Percentiles rank a stretch among this genome's conserved stretches.
phyloP scores from a whole-genome alignment of 2,888 invertebrate genomes.

The Marasmarcha lunaedactyla region DNA sequence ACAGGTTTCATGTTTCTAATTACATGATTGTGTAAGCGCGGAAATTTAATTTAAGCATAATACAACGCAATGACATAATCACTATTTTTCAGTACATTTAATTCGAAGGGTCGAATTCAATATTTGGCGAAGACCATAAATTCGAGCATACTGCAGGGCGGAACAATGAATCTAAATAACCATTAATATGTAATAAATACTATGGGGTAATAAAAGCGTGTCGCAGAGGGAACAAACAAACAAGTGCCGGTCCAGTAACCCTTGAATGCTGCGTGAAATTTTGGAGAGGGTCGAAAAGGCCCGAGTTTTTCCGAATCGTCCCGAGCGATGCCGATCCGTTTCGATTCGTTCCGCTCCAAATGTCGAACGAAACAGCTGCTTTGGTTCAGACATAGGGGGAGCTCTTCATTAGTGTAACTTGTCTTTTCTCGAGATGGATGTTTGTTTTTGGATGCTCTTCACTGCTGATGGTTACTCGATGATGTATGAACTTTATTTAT shows the following conservation, averaged over 20 bases:
- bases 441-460: conserved; percentile 58
- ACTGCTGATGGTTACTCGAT: conserved; percentile 53
- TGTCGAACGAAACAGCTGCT: conserved; percentile 54
- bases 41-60: conserved; percentile 41
- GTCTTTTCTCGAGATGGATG: conserved; percentile 64
- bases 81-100: conserved; percentile 38
- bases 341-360: conserved; percentile 64
- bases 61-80: conserved; percentile 31
- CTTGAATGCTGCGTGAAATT: conserved; percentile 45
- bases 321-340: conserved; percentile 37
- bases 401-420: conserved; percentile 67
- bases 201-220: conserved; percentile 61
- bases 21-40: not conserved
- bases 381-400: conserved; percentile 59
- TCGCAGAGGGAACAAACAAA: conserved; percentile 61
- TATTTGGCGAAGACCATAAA: conserved; percentile 57
- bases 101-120: conserved; percentile 40
- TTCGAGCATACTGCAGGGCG: conserved; percentile 63
- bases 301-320: not conserved
- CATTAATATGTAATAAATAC: conserved; percentile 72
- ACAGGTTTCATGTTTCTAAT: conserved; percentile 8
- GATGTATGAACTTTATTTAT: conserved; percentile 39
- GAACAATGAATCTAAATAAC: conserved; percentile 70
- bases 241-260: conserved; percentile 54
- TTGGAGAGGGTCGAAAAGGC: too few species aligned